Conservation (phyloP, 1,140 invertebrate genomes). For the Mercenaria mercenaria region DNA sequence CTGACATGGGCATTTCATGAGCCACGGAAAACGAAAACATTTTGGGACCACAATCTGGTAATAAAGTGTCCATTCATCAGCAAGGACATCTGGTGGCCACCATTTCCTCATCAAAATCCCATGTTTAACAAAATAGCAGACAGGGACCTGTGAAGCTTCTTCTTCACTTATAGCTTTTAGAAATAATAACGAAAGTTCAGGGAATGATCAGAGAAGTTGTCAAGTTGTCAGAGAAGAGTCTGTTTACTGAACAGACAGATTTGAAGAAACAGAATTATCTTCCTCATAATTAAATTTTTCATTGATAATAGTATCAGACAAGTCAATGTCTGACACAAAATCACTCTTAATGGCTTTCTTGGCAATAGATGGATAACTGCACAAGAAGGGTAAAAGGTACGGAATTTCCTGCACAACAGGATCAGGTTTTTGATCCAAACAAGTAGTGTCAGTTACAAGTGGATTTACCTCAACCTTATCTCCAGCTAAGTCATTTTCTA, state of each 20-base stretch:
- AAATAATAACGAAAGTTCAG: background rate
- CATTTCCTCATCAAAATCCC: conserved; percentile 3
- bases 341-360: conserved; percentile 43
- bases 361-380: conserved; percentile 64
- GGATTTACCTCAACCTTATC: conserved; percentile 52
- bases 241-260: background rate
- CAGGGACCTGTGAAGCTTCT: background rate
- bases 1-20: no score
- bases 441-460: conserved; percentile 38
- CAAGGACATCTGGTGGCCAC: background rate
- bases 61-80: background rate
- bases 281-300: background rate
- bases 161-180: conserved; percentile 15
- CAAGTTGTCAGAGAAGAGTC: background rate
- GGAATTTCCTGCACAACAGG: conserved; percentile 17
- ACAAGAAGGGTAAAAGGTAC: conserved; percentile 62
- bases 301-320: background rate
- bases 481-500: conserved; percentile 70
- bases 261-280: background rate
- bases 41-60: conserved; percentile 10
- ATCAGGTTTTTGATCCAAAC: conserved; percentile 7
- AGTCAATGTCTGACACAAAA: conserved; percentile 13
- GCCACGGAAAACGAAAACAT: no score
- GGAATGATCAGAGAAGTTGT: background rate
- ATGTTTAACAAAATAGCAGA: background rate